Evolutionary conservation across 2,888 invertebrate genomes (phyloP), one percentile per base, ranked within the genome.

Genomic region (Petrolisthes cinctipes): DNA sequence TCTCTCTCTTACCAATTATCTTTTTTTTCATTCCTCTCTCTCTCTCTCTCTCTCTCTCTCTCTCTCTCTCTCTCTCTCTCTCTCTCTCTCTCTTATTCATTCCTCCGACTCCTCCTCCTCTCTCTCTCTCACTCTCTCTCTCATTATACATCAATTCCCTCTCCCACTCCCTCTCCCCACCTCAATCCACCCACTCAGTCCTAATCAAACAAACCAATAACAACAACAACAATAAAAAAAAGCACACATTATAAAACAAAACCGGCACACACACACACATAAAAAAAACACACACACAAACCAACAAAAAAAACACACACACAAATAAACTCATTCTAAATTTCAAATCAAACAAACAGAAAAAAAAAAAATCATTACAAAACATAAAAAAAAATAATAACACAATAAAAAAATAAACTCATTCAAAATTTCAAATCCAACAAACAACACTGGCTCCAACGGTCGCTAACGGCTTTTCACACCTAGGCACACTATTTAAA

Each of bases 71-170:
- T 5, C 68, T 5, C 4, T 5, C 2, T 5, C 5, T 68, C 5
- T 5, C n/a, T n/a, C n/a, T 17, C 4, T 17, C 68, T 2, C 68
- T 68, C n/a, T n/a, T 5, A 68, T 2, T 68, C 17, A 11, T 14
- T 66, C 68, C 5, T 68, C 68, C 68, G 14, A 14, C 68, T 68
- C 68, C 68, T 68, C 68, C 68, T 68, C 68, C 68, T 68, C 68
- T n/a, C n/a, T n/a, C 68, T 68, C 68, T n/a, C n/a, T n/a, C 68
- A 17, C 68, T n/a, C n/a, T n/a, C 68, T 68, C 68, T 5, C n/a
- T n/a, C n/a, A n/a, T n/a, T n/a, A n/a, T n/a, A n/a, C n/a, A n/a
- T n/a, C n/a, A n/a, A n/a, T 5, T 3, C 56, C 23, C 56, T n/a
- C 54, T 37, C 79, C 17, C 7, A 7, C 37, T n/a, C 56, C 56